Base-by-base conservation (phyloP, 2,113 vertebrate species). In the Cervus canadensis region DNA sequence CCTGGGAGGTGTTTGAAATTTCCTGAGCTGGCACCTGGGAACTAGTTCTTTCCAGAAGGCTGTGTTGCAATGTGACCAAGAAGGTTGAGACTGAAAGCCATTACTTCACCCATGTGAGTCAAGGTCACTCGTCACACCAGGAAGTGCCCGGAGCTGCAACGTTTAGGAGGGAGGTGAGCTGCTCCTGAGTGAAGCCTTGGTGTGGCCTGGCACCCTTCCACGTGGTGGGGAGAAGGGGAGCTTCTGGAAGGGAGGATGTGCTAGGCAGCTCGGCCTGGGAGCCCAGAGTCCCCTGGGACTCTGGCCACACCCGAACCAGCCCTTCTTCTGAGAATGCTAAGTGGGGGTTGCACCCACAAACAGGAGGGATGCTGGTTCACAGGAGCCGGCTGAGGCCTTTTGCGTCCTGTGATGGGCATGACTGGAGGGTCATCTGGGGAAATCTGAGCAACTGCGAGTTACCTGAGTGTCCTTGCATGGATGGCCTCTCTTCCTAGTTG, bases 21-120 rank as follows among this genome's bases (percentile, higher is more conserved):
- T 97, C 97, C 87, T 83, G 79, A 71, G 95, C 86, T 67, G 82
- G 89, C 94, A 95, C 90, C 92, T 95, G 94, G 96, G 97, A 98
- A 93, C 93, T 21, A 62, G 96, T 84, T 94, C 93, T 85, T 94
- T 28, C 28, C 54, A 45, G 30, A 89, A 28, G 36, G 81, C 67
- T 48, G 10, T 94, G 76, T 97, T 86, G 87, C 98, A 98, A 89
- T 2, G 1, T 56, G 79, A 94, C 97, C 97, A 60, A 96, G 95
- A 83, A 81, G 0, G 92, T 40, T 87, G 97, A 45, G 96, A 81
- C 79, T 57, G 43, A 94, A 59, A 97, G 92, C 71, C 7, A 28
- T 97, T 86, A 45, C 91, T 96, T 78, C 96, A 91, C 14, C 94
- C 85, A 28, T 5, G 19, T 92, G 97, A 59, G 23, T 81, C 96